phyloP scores from a whole-genome alignment of 2,113 vertebrate genomes.

The Tetrax tetrax region DNA sequence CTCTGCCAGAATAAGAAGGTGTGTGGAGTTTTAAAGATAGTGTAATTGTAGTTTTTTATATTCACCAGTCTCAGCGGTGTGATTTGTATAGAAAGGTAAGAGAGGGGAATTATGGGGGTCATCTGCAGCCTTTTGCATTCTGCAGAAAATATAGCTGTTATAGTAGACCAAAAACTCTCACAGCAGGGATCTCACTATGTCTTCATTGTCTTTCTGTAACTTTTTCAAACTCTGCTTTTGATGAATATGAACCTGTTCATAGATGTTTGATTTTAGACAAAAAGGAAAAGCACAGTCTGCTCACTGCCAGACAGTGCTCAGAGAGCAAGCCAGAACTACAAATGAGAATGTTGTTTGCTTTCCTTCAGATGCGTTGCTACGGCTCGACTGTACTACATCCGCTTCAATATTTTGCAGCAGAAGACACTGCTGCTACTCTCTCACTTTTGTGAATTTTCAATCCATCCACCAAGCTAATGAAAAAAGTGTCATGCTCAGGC shows the following conservation, averaged over 20 bases:
- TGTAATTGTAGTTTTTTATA: neutral
- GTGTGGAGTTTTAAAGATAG: neutral
- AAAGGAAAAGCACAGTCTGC: neutral
- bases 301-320: neutral
- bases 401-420: neutral
- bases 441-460: neutral
- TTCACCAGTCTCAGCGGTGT: neutral
- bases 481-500: neutral
- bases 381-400: neutral
- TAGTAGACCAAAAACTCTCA: neutral
- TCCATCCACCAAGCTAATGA: neutral
- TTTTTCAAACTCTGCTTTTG: neutral
- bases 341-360: neutral
- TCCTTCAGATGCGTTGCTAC: neutral
- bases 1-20: neutral
- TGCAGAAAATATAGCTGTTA: neutral
- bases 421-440: neutral
- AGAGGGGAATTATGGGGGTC: neutral
- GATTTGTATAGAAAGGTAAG: neutral
- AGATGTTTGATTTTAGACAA: neutral
- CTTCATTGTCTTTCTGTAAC: neutral
- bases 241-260: neutral
- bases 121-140: neutral
- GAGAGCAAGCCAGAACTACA: neutral
- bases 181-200: fast-evolving